Evolutionary conservation across 2,113 vertebrate genomes (phyloP).

Genomic region (Girardinichthys multiradiatus): DNA sequence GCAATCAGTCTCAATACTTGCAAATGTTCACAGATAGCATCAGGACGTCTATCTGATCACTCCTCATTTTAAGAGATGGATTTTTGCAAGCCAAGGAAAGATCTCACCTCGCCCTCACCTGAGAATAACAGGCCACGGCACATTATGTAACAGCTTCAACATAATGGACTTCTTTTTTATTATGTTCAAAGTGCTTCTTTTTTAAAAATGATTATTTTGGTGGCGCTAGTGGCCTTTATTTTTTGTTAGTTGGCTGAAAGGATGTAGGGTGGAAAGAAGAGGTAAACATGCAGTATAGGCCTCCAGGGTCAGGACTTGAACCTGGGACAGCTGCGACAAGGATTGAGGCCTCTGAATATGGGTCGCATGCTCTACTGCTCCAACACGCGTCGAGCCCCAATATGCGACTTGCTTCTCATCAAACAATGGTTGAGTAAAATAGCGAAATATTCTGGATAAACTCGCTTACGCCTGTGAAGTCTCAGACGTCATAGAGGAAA

Average conservation of each 20-base stretch:
- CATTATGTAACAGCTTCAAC: not conserved
- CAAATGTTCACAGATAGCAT: constrained; percentile 8
- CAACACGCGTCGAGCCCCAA: too few species aligned
- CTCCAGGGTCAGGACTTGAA: too few species aligned
- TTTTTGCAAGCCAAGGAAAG: not conserved
- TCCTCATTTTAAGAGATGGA: not conserved
- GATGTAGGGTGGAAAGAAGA: too few species aligned
- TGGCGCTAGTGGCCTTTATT: too few species aligned
- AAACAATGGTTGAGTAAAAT: not conserved
- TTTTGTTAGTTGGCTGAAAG: too few species aligned
- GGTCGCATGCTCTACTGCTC: too few species aligned
- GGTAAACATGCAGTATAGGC: too few species aligned
- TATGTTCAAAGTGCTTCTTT: not conserved
- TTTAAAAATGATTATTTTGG: too few species aligned
- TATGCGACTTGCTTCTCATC: not conserved
- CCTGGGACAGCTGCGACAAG: too few species aligned
- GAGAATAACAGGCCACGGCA: constrained; percentile 2
- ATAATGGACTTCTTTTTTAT: constrained; percentile 15
- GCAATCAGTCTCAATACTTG: constrained; percentile 16
- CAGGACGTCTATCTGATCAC: constrained; percentile 1
- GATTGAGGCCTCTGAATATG: too few species aligned
- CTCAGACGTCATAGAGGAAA: not conserved
- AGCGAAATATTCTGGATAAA: not conserved
- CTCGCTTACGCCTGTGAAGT: not conserved
- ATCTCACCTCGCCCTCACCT: constrained; percentile 7